phyloP scores from a whole-genome alignment of 1,140 invertebrate species.

The Pentalonia nigronervosa region DNA sequence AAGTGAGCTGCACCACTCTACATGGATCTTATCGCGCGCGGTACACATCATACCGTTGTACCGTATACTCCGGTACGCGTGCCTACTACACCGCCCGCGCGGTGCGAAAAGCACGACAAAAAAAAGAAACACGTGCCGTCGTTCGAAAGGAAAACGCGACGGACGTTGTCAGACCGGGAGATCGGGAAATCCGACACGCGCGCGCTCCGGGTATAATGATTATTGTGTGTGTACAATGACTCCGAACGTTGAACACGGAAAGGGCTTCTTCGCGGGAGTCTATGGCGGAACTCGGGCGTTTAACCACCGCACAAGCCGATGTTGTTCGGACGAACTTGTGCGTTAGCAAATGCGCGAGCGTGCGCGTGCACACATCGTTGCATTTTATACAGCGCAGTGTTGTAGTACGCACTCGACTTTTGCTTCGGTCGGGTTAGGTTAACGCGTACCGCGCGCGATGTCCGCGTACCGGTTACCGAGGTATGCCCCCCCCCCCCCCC shows the following conservation, averaged over 20 bases:
- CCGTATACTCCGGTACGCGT: not conserved
- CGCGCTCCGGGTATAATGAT: not conserved
- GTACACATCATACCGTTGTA: not conserved
- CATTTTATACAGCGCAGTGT: too few species aligned
- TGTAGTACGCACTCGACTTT: too few species aligned
- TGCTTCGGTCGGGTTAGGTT: too few species aligned
- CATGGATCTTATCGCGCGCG: not conserved
- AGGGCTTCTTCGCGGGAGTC: not conserved
- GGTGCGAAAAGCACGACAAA: too few species aligned
- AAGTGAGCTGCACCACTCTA: not conserved
- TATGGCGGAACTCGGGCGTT: not conserved
- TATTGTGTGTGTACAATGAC: not conserved
- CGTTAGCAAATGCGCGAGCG: not conserved
- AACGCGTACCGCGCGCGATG: not conserved
- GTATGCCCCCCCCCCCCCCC: not conserved
- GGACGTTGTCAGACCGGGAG: not conserved
- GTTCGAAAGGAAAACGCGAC: not conserved
- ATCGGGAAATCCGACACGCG: not conserved
- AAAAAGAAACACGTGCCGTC: not conserved
- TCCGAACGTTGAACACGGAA: not conserved
- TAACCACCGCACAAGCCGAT: not conserved
- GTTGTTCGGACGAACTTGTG: slow-evolving; percentile 7
- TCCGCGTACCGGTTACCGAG: not conserved
- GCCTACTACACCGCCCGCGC: not conserved
- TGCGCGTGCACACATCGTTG: too few species aligned